These are phyloP conservation scores for Lagodon rhomboides DNA, from an alignment of 2,797 vertebrate genomes.

Conservation along the genomic window DNA sequence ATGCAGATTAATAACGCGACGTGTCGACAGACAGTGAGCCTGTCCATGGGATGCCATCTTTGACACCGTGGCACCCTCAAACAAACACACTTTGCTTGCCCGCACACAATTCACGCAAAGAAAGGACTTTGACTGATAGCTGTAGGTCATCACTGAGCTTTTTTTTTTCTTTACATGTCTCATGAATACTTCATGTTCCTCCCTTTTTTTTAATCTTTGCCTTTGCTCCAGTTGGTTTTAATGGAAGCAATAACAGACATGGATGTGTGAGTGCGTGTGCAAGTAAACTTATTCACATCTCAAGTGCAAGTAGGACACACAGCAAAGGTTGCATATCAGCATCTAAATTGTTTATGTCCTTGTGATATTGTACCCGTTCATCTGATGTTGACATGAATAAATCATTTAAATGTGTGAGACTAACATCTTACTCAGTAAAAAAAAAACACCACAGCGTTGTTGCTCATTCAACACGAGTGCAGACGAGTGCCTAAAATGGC, in stretches of 20 bases:
- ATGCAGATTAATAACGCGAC: slow-evolving; percentile 65
- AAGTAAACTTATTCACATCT: slow-evolving; percentile 25
- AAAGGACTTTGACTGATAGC: slow-evolving; percentile 70
- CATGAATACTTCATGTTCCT: slow-evolving; percentile 78
- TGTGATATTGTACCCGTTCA: slow-evolving; percentile 65
- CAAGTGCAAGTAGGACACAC: slow-evolving; percentile 62
- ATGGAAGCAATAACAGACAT: slow-evolving; percentile 57
- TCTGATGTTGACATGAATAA: slow-evolving; percentile 72
- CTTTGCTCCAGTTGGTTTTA: slow-evolving; percentile 67
- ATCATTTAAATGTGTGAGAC: slow-evolving; percentile 63
- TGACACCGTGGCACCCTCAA: slow-evolving; percentile 49
- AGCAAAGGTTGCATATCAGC: slow-evolving; percentile 64
- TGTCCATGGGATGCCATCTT: slow-evolving; percentile 61
- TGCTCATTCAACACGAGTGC: slow-evolving; percentile 38
- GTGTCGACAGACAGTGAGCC: slow-evolving; percentile 69
- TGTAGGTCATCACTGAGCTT: slow-evolving; percentile 73
- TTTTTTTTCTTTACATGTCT: slow-evolving; percentile 67
- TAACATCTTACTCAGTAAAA: slow-evolving; percentile 29
- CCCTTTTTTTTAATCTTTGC: slow-evolving; percentile 40
- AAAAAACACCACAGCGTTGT: slow-evolving; percentile 16
- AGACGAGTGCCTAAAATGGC: slow-evolving; percentile 26
- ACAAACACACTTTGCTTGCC: slow-evolving; percentile 38
- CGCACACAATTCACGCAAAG: slow-evolving; percentile 49
- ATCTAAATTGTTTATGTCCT: slow-evolving; percentile 76
- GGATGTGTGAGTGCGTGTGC: slow-evolving; percentile 16